Percentiles rank a stretch among this genome's conserved stretches.
These are phyloP conservation scores for Acanthurus leucopareius DNA, from an alignment of 2,797 vertebrate species.

Conservation along the genomic window DNA sequence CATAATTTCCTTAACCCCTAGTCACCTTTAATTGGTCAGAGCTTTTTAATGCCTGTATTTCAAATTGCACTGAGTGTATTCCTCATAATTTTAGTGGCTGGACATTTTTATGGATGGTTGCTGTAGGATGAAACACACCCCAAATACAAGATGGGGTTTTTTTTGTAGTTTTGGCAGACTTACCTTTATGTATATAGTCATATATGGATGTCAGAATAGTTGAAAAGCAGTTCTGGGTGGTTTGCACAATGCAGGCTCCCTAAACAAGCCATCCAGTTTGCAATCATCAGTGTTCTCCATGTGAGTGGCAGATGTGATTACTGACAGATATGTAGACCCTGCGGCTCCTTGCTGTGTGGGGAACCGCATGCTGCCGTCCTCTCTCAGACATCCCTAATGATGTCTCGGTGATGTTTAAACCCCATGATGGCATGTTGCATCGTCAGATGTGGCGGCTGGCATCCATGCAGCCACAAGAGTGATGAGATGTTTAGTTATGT, in stretches of 20 bases:
- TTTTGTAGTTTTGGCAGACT: not conserved
- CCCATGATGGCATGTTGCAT: conserved; percentile 24
- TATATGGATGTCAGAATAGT: conserved; percentile 9
- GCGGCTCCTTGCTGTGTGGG: conserved; percentile 31
- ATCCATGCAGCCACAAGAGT: conserved; percentile 26
- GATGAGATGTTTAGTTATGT: conserved; percentile 22
- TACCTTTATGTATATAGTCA: conserved; percentile 3
- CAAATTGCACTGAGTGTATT: conserved; percentile 17
- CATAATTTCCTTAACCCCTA: conserved; percentile 77
- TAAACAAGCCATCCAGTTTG: conserved; percentile 40
- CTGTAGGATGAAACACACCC: not conserved
- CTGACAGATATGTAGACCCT: conserved; percentile 41
- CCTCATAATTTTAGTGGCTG: conserved; percentile 36
- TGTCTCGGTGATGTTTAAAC: conserved; percentile 48
- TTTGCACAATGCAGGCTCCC: not conserved
- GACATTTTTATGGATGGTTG: conserved; percentile 19
- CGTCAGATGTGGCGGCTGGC: conserved; percentile 34
- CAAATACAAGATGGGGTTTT: not conserved
- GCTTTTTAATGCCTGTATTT: conserved; percentile 43
- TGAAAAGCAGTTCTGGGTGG: conserved; percentile 9
- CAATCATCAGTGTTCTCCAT: conserved; percentile 11
- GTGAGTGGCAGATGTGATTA: conserved; percentile 41
- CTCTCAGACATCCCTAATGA: conserved; percentile 27
- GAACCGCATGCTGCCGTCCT: conserved; percentile 41
- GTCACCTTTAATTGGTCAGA: conserved; percentile 75